A percentile compares a stretch with the other conserved stretches of the same genome.
phyloP scores from a whole-genome alignment of 2,113 vertebrate species.

The Melierax canorus region DNA sequence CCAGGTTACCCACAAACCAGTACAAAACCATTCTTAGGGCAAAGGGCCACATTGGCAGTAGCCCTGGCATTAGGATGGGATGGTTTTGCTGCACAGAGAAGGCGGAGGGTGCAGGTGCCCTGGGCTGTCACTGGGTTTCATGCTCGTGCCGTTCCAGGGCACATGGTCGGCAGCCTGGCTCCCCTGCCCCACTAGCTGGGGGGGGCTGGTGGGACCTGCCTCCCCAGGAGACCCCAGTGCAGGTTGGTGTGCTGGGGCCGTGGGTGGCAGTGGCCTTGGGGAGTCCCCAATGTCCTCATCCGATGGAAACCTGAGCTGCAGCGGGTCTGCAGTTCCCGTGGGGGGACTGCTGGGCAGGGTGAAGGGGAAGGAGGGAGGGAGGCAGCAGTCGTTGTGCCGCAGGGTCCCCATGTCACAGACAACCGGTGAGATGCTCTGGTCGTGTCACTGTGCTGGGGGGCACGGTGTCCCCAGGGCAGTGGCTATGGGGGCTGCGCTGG shows the following conservation, averaged over 20 bases:
- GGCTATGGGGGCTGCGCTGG: background rate
- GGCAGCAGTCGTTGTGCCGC: rapidly evolving
- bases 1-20: background rate
- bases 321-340: rapidly evolving
- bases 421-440: background rate
- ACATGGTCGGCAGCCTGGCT: rapidly evolving
- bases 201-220: too few relatives aligned
- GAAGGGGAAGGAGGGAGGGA: background rate
- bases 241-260: background rate
- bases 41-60: rapidly evolving
- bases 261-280: rapidly evolving
- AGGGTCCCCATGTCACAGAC: background rate
- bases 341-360: too few relatives aligned
- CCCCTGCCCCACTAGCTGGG: rapidly evolving
- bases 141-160: background rate
- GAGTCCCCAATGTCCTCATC: rapidly evolving
- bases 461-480: background rate
- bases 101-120: background rate
- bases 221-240: rapidly evolving
- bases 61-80: background rate
- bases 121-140: background rate
- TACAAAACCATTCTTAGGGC: background rate
- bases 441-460: background rate
- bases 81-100: background rate
- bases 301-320: background rate